Percentiles rank a stretch among this genome's conserved stretches.
Conservation (phyloP, 2,888 invertebrate genomes). For the Girardia tigrina region DNA sequence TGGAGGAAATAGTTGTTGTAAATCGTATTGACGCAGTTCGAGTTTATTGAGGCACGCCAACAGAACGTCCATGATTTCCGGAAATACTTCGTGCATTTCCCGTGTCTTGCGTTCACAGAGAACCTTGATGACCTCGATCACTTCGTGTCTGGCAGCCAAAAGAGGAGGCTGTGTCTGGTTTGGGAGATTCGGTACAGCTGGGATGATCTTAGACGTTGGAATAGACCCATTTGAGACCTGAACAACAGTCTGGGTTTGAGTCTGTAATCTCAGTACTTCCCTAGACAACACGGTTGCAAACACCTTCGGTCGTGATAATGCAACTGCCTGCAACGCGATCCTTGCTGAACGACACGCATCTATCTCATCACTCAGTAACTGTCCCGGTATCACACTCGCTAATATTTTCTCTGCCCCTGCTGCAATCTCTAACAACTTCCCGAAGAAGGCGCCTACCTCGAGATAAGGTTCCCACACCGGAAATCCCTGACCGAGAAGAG, state of each 20-base stretch:
- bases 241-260: background rate
- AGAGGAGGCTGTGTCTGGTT: background rate
- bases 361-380: background rate
- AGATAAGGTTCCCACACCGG: conserved; percentile 97
- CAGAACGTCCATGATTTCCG: background rate
- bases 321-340: background rate
- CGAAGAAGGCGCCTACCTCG: conserved; percentile 57
- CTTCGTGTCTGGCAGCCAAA: background rate
- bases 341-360: conserved; percentile 17
- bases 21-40: background rate
- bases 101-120: background rate
- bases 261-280: background rate
- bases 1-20: background rate
- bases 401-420: background rate
- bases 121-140: background rate
- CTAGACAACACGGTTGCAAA: background rate
- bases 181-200: too few relatives aligned
- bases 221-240: background rate
- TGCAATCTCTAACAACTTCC: background rate
- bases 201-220: background rate
- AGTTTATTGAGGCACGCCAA: conserved; percentile 15
- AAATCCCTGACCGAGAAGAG: conserved; percentile 87
- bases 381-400: conserved; percentile 5
- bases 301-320: background rate
- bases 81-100: conserved; percentile 16